Evolutionary conservation across 2,797 vertebrate species (phyloP).

Genomic region (Apodemus agrarius): DNA sequence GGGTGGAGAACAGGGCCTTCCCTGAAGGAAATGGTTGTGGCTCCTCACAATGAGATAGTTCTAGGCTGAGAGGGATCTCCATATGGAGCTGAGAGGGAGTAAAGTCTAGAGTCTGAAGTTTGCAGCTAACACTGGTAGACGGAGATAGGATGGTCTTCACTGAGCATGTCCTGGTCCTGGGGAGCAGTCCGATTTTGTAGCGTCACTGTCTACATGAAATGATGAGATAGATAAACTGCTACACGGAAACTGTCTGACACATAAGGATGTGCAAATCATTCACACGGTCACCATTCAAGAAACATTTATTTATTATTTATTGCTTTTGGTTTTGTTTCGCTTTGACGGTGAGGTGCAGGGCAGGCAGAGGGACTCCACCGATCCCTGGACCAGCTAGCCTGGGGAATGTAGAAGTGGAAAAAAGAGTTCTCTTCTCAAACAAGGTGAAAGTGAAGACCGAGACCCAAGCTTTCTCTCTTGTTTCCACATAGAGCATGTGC

Average conservation of each 20-base stretch:
- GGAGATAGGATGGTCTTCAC: neutral
- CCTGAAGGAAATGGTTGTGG: slow-evolving; percentile 49
- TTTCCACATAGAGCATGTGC: neutral
- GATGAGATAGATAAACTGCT: neutral
- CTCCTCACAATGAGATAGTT: neutral
- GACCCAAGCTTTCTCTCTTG: neutral
- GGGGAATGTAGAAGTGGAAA: neutral
- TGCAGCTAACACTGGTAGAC: neutral
- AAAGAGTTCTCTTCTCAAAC: neutral
- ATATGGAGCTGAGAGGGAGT: neutral
- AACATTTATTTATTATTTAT: neutral
- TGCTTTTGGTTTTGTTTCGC: neutral
- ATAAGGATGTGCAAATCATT: neutral
- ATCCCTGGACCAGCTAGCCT: neutral
- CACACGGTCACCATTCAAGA: neutral
- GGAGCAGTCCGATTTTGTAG: neutral
- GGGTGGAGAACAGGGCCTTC: neutral
- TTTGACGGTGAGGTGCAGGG: neutral
- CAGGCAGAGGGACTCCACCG: neutral
- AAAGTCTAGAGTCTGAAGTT: neutral
- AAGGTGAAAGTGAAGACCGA: neutral
- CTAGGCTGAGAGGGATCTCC: neutral
- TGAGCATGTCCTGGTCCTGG: too few species aligned
- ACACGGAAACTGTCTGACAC: neutral
- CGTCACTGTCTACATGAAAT: neutral